Conservation (phyloP, 2,888 invertebrate genomes). For the Plagodis pulveraria region DNA sequence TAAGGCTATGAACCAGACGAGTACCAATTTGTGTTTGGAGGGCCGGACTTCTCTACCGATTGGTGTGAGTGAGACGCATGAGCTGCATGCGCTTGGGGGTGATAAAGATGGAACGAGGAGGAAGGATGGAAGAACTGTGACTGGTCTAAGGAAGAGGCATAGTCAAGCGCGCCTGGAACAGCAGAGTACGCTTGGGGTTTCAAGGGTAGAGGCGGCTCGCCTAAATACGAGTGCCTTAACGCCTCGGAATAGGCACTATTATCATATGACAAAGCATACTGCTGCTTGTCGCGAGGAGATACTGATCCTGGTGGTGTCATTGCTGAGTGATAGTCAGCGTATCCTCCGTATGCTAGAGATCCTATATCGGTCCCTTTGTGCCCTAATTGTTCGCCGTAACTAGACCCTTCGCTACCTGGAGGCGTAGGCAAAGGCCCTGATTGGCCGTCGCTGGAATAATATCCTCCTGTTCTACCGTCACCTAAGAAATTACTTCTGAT, state of each 20-base stretch:
- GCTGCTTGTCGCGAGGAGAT: slow-evolving; percentile 94
- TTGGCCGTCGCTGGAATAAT: slow-evolving; percentile 86
- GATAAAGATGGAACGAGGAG: slow-evolving; percentile 95
- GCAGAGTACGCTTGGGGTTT: slow-evolving; percentile 96
- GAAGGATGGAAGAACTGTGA: slow-evolving; percentile 92
- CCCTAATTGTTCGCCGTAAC: slow-evolving; percentile 86
- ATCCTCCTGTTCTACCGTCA: slow-evolving; percentile 76
- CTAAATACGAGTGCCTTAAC: slow-evolving; percentile 81
- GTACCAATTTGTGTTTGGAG: slow-evolving; percentile 91
- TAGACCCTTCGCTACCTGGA: slow-evolving; percentile 93
- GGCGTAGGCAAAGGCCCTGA: slow-evolving; percentile 94
- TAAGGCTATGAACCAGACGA: slow-evolving; percentile 90
- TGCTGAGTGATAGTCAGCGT: slow-evolving; percentile 94
- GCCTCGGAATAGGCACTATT: slow-evolving; percentile 88
- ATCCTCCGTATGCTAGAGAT: slow-evolving; percentile 85
- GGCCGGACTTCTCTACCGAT: slow-evolving; percentile 85
- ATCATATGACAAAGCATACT: slow-evolving; percentile 81
- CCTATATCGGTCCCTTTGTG: slow-evolving; percentile 86
- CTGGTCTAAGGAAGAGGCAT: slow-evolving; percentile 90
- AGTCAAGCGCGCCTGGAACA: slow-evolving; percentile 87
- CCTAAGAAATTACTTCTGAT: slow-evolving; percentile 93
- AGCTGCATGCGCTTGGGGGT: slow-evolving; percentile 85
- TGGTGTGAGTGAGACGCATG: slow-evolving; percentile 77
- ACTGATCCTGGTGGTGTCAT: slow-evolving; percentile 99
- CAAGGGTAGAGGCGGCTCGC: slow-evolving; percentile 88